Percentiles rank a stretch among this genome's conserved stretches.
phyloP scores from a whole-genome alignment of 92 coral and sea anemone genomes.

The Actinernus sp. region DNA sequence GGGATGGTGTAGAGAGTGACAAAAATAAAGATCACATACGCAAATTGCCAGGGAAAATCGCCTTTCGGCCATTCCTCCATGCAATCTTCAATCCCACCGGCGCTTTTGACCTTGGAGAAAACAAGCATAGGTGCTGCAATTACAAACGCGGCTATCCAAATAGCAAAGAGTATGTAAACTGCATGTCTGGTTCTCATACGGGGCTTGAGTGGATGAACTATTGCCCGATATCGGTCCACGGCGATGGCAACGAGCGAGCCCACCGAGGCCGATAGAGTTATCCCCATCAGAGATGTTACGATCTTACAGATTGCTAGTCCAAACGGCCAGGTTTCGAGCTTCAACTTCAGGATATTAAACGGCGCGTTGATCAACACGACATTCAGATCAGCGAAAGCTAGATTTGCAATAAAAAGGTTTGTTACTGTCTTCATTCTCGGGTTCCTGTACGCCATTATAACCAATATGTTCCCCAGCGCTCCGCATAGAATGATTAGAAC shows the following conservation, averaged over 20 bases:
- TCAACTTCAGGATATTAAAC: conserved; percentile 44
- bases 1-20: conserved; percentile 68
- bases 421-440: conserved; percentile 91
- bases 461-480: conserved; percentile 70
- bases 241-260: conserved; percentile 88
- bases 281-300: conserved; percentile 61
- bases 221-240: conserved; percentile 79
- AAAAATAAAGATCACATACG: conserved; percentile 49
- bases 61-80: conserved; percentile 59
- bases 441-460: conserved; percentile 77
- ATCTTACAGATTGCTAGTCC: conserved; percentile 72
- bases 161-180: conserved; percentile 62
- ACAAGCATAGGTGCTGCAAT: conserved; percentile 67
- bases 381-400: conserved; percentile 85
- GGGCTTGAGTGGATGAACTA: conserved; percentile 84
- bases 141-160: conserved; percentile 69
- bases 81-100: conserved; percentile 23
- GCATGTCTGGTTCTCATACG: conserved; percentile 85
- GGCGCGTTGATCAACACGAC: conserved; percentile 81
- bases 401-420: conserved; percentile 83
- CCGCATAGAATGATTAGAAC: conserved; percentile 63
- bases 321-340: conserved; percentile 73
- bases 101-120: conserved; percentile 27
- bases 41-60: conserved; percentile 1
- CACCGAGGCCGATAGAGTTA: conserved; percentile 72